Conservation (phyloP, 2,797 vertebrate species). For the Cyclopterus lumpus region DNA sequence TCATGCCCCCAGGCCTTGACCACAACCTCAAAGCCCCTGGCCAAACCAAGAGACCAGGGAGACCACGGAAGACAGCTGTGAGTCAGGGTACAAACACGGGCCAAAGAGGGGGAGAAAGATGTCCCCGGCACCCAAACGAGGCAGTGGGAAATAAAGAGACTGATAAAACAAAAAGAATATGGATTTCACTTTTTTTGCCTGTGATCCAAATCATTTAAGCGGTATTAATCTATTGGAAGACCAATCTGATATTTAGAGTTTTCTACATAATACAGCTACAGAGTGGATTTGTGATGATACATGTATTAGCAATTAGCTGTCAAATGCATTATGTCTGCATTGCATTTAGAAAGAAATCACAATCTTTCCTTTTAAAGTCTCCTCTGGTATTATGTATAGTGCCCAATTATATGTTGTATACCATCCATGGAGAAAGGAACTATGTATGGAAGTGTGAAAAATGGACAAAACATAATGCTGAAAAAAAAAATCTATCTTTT, state of each 20-base stretch:
- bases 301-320: background rate
- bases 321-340: background rate
- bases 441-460: background rate
- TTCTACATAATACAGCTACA: background rate
- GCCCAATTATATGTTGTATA: background rate
- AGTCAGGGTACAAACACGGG: constrained; percentile 64
- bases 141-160: constrained; percentile 5
- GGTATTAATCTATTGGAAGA: background rate
- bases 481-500: background rate
- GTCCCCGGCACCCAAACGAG: constrained; percentile 41
- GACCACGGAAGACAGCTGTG: constrained; percentile 63
- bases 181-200: background rate
- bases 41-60: constrained; percentile 63
- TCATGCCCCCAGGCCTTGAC: constrained; percentile 70
- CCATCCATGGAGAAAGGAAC: background rate
- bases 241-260: background rate
- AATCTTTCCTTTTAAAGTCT: constrained; percentile 2
- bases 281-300: background rate
- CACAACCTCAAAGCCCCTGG: constrained; percentile 73
- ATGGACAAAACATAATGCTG: background rate
- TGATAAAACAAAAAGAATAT: constrained; percentile 4
- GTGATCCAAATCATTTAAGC: background rate
- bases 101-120: background rate
- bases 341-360: background rate
- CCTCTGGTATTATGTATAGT: background rate